phyloP scores from a whole-genome alignment of 2,113 vertebrate genomes.

The Acanthochromis polyacanthus region DNA sequence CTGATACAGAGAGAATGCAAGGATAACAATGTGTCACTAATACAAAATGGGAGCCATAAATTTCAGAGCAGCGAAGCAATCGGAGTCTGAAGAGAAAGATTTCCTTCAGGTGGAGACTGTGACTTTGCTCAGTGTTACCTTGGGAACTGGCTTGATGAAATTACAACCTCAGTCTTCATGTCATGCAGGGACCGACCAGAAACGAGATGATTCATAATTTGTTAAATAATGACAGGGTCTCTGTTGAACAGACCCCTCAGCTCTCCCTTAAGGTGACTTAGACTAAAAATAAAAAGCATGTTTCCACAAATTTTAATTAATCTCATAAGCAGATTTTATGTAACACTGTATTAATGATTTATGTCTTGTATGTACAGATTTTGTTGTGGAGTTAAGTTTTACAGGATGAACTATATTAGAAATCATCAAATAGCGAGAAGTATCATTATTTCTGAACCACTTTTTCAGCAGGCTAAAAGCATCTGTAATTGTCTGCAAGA shows the following conservation, averaged over 20 bases:
- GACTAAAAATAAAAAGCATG: no score
- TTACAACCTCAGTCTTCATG: constrained; percentile 52
- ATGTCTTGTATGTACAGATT: not conserved
- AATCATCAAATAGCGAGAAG: not conserved
- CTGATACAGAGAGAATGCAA: constrained; percentile 10
- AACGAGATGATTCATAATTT: constrained; percentile 60
- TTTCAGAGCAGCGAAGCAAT: constrained; percentile 25
- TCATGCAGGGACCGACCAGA: constrained; percentile 41
- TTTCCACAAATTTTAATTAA: no score
- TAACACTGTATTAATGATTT: constrained; percentile 1
- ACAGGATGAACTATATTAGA: no score
- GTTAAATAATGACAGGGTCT: constrained; percentile 40
- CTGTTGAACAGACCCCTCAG: constrained; percentile 10
- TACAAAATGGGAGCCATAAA: constrained; percentile 57
- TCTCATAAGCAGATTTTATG: not conserved
- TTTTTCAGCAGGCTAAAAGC: not conserved
- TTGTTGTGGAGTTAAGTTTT: no score
- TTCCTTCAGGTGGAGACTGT: constrained; percentile 41
- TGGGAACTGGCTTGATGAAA: constrained; percentile 54
- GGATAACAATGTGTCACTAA: constrained; percentile 57
- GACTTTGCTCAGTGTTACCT: constrained; percentile 59
- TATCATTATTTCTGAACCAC: not conserved
- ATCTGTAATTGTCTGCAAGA: not conserved
- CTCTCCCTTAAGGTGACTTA: no score
- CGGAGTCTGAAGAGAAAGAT: constrained; percentile 26